Evolutionary conservation across 2,797 vertebrate genomes (phyloP), one percentile per base, ranked within the genome.

Genomic region (Leptodactylus fallax): DNA sequence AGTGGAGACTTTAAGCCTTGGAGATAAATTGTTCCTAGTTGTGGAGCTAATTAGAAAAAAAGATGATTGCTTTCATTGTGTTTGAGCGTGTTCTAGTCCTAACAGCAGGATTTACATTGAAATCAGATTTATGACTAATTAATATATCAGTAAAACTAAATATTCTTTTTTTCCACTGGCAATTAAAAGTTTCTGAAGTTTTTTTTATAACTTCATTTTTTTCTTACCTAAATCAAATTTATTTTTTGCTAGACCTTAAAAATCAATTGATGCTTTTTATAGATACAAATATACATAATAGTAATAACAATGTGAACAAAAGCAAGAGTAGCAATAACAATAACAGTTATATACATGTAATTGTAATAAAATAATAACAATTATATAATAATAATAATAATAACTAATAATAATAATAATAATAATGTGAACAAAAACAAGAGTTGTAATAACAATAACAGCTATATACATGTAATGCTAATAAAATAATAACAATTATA

Each of bases 11-110:
- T 86, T 86, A 86, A 89, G 88, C 79, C 85, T 83, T 27, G 80
- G 85, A 89, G 88, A 89, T 89, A 89, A 89, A 89, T 89, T 89
- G 88, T 89, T 89, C 80, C 88, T 89, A 89, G 88, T 89, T 89
- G 85, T 79, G 84, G 85, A 86, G 88, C 88, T 89, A 89, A 89
- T 89, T 89, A 89, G 88, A 89, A 89, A 89, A 87, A 89, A 89
- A 89, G 88, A 89, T 89, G 88, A 89, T 89, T 89, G 88, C 84
- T 86, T 89, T 89, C 85, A 89, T 89, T 89, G 83, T 89, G 79
- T 86, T 82, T 77, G 80, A 89, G 83, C 85, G 49, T 89, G 71
- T 86, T 89, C 88, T 69, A 79, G 45, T 86, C 69, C 79, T 82
- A 89, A 86, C 88, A 89, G 88, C 88, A 83, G 88, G 88, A 89